phyloP scores from a whole-genome alignment of 2,797 vertebrate species.

The Macroramphosus scolopax region DNA sequence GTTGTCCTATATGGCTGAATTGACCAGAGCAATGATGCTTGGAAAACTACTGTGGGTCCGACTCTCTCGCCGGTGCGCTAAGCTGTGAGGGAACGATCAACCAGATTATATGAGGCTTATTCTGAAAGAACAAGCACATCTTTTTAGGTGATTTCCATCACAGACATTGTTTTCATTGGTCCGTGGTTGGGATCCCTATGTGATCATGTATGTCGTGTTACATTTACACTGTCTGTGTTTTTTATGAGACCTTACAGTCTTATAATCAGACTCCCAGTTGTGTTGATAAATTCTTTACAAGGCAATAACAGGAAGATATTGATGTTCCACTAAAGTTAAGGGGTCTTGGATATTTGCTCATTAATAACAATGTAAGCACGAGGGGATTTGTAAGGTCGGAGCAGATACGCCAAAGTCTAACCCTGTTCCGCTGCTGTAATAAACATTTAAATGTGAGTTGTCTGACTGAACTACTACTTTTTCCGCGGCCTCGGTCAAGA shows the following conservation, averaged over 20 bases:
- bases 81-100: conserved; percentile 39
- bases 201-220: conserved; percentile 27
- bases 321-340: conserved; percentile 31
- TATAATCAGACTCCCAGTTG: conserved; percentile 55
- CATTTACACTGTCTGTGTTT: conserved; percentile 22
- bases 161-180: conserved; percentile 8
- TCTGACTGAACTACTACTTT: too few relatives aligned
- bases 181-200: conserved; percentile 30
- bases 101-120: conserved; percentile 30
- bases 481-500: too few relatives aligned
- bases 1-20: conserved; percentile 49
- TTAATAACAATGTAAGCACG: too few relatives aligned
- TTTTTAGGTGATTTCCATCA: conserved; percentile 36
- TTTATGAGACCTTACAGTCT: conserved; percentile 48
- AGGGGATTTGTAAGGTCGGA: too few relatives aligned
- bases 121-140: conserved; percentile 29
- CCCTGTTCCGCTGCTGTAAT: too few relatives aligned
- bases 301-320: conserved; percentile 54
- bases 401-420: too few relatives aligned
- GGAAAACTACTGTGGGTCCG: conserved; percentile 49
- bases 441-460: too few relatives aligned
- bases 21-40: conserved; percentile 45
- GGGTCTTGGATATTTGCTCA: too few relatives aligned
- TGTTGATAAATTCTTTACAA: conserved; percentile 55
- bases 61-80: conserved; percentile 26